Evolutionary conservation across 2,797 vertebrate genomes (phyloP), one percentile per base, ranked within the genome.

Genomic region (Craterocephalus amniculus): DNA sequence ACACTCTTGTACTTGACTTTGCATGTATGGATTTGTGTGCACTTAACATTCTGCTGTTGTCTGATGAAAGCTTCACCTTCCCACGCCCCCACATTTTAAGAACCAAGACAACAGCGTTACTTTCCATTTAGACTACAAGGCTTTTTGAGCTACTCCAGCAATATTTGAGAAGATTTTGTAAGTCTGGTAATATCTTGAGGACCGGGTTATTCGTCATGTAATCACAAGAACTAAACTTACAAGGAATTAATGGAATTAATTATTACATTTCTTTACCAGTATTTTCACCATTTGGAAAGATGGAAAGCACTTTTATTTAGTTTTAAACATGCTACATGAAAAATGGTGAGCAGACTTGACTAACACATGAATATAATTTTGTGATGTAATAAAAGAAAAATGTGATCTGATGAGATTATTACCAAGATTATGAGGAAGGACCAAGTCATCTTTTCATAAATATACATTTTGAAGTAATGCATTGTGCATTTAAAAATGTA

Each of bases 191-290:
- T 24, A 78, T 71, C 74, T 34, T 16, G 70, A 62, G 32, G 62
- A 70, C n/a, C 8, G 22, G 40, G 45, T 69, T 68, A 83, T 85
- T 67, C 63, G 35, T 78, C 36, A 73, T 62, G 78, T 78, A 80
- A 78, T 75, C 32, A 59, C 31, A 24, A 61, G 51, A 80, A 71
- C 31, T 57, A n/a, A 52, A 80, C 16, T 67, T 52, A 77, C 45
- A 32, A 52, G 34, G 54, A 59, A 45, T 29, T 62, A n/a, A n/a
- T n/a, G n/a, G n/a, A n/a, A n/a, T n/a, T n/a, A n/a, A n/a, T n/a
- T n/a, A n/a, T n/a, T n/a, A n/a, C n/a, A n/a, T n/a, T n/a, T n/a
- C n/a, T n/a, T n/a, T n/a, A n/a, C n/a, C 34, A n/a, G 14, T 45
- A 27, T 58, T 77, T 26, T 74, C 54, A 63, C 67, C 35, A 31